Percentiles rank a stretch among this genome's conserved stretches.
phyloP scores from a whole-genome alignment of 1,140 invertebrate species.

The Magallana angulata region DNA sequence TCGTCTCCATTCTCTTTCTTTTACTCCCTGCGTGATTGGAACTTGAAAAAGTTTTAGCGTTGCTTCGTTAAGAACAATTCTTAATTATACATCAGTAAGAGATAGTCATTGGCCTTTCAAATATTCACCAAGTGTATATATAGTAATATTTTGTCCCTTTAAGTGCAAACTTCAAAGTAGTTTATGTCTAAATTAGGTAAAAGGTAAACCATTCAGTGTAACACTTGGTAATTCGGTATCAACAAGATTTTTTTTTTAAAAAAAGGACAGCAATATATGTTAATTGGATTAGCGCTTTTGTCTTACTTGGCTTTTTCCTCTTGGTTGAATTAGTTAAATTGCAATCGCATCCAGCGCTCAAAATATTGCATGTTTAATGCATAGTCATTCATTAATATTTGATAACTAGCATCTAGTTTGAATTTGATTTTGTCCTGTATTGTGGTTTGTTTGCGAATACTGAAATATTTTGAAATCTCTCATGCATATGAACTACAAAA shows the following conservation, averaged over 20 bases:
- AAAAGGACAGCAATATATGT: background rate
- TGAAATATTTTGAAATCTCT: background rate
- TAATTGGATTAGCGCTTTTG: background rate
- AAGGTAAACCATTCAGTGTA: background rate
- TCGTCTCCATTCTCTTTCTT: background rate
- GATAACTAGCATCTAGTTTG: background rate
- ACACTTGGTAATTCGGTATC: background rate
- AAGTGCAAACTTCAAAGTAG: background rate
- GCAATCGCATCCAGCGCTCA: background rate
- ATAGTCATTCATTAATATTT: background rate
- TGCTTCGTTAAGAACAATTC: background rate
- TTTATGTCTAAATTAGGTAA: background rate
- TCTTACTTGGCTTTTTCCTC: background rate
- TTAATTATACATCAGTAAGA: slow-evolving; percentile 3
- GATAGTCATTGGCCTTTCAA: background rate
- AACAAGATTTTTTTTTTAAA: background rate
- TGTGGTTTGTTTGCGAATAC: background rate
- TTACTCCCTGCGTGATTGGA: slow-evolving; percentile 4
- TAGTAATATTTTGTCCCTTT: background rate
- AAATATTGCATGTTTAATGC: background rate
- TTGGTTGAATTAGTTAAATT: slow-evolving; percentile 7
- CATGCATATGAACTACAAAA: background rate
- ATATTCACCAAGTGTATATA: background rate
- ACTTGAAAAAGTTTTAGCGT: background rate
- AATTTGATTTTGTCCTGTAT: background rate